Conservation (phyloP, 1,140 invertebrate genomes). For the Zaprionus camerounensis region DNA sequence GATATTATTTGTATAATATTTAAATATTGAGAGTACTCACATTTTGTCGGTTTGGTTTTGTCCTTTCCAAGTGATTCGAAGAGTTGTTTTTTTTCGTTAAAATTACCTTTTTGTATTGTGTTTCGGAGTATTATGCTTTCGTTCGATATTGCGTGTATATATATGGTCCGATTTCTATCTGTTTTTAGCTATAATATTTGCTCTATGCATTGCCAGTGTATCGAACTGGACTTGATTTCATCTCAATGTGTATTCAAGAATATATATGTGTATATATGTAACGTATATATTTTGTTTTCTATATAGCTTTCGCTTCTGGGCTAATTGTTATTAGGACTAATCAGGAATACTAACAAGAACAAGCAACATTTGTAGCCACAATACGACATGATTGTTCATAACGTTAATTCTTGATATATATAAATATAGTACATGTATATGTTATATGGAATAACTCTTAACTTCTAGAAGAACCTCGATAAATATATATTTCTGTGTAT, state of each 20-base stretch:
- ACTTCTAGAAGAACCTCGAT: not conserved
- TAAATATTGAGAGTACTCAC: not conserved
- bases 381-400: conserved; percentile 5
- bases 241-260: not conserved
- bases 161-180: not conserved
- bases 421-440: not conserved
- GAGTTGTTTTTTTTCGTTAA: not conserved
- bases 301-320: no score
- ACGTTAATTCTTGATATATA: conserved; percentile 16
- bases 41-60: conserved; percentile 20
- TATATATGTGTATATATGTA: not conserved
- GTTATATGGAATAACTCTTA: not conserved
- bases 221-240: not conserved
- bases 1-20: not conserved
- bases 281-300: not conserved
- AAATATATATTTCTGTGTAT: conserved; percentile 1
- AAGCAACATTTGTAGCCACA: conserved; percentile 13
- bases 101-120: not conserved
- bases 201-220: not conserved
- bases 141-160: not conserved
- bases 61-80: not conserved
- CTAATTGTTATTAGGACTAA: conserved; percentile 2
- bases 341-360: not conserved
- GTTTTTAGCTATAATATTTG: not conserved
- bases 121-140: not conserved